Evolutionary conservation across 2,797 vertebrate genomes (phyloP).

Genomic region (Amphiprion clarkii): DNA sequence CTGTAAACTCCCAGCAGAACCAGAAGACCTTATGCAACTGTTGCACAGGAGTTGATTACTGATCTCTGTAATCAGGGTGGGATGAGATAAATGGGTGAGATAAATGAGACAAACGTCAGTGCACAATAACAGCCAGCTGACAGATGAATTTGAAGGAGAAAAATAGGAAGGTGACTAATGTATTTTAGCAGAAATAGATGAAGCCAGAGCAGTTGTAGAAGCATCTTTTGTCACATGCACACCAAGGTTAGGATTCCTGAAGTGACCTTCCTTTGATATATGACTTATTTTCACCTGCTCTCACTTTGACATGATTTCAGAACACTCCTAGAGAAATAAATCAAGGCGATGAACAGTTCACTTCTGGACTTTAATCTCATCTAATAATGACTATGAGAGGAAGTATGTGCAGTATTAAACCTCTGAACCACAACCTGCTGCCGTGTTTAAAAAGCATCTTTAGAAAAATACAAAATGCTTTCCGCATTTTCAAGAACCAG

Average conservation of each 20-base stretch:
- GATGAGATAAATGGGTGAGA: too few species aligned
- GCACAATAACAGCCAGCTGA: neutral
- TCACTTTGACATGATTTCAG: slow-evolving; percentile 4
- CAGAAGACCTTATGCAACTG: neutral
- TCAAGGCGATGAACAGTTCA: neutral
- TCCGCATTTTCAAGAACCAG: too few species aligned
- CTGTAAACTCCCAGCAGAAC: too few species aligned
- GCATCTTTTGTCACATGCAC: slow-evolving; percentile 3
- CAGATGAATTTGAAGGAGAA: neutral
- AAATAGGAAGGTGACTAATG: neutral
- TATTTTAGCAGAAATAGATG: neutral
- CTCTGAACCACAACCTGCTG: too few species aligned
- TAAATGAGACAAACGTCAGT: neutral
- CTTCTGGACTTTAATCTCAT: neutral
- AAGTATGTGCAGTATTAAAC: neutral
- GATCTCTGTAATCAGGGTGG: too few species aligned
- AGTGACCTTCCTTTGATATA: slow-evolving; percentile 12
- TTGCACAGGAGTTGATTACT: too few species aligned
- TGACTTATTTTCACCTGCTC: neutral
- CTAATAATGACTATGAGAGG: neutral
- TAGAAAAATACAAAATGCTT: too few species aligned
- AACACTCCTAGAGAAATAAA: neutral
- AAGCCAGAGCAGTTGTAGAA: neutral
- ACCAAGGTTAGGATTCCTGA: slow-evolving; percentile 9
- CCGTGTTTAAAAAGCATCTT: too few species aligned